Evolutionary conservation across 2,797 vertebrate species (phyloP).

Genomic region (Sphaeramia orbicularis): DNA sequence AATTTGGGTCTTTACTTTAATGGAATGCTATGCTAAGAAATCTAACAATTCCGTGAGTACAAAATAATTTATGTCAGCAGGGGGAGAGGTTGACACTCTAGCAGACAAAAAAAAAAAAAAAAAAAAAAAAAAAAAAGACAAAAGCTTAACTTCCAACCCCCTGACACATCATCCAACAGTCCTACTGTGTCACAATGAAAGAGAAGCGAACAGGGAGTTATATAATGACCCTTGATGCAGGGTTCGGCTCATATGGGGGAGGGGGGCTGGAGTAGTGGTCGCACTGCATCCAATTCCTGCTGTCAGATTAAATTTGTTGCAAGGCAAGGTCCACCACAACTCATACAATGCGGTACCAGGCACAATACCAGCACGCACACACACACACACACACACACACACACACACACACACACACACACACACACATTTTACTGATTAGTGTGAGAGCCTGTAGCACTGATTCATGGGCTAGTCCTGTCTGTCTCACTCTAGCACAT

Average conservation of each 20-base stretch:
- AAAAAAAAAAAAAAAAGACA: constrained; percentile 27
- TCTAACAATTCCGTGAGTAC: neutral
- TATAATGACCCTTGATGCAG: constrained; percentile 70
- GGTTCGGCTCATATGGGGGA: constrained; percentile 61
- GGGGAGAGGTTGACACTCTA: constrained; percentile 15
- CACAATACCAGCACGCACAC: constrained; percentile 24
- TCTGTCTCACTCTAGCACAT: constrained; percentile 51
- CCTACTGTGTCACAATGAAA: constrained; percentile 56
- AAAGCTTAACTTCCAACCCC: constrained; percentile 66
- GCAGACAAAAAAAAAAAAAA: constrained; percentile 18
- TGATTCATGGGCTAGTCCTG: constrained; percentile 61
- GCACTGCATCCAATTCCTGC: constrained; percentile 72
- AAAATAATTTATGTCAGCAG: constrained; percentile 15
- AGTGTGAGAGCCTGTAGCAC: constrained; percentile 56
- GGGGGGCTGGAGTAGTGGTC: constrained; percentile 57
- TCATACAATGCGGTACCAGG: constrained; percentile 58
- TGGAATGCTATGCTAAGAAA: neutral
- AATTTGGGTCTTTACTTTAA: neutral
- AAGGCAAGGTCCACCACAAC: constrained; percentile 63
- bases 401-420: constrained; percentile 34
- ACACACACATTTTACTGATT: constrained; percentile 51
- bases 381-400: constrained; percentile 35
- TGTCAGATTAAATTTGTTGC: constrained; percentile 79
- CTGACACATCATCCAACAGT: constrained; percentile 46
- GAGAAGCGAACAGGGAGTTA: constrained; percentile 55